Base-by-base conservation (phyloP, 2,888 invertebrate species). In the Lacanobia wlatinum region DNA sequence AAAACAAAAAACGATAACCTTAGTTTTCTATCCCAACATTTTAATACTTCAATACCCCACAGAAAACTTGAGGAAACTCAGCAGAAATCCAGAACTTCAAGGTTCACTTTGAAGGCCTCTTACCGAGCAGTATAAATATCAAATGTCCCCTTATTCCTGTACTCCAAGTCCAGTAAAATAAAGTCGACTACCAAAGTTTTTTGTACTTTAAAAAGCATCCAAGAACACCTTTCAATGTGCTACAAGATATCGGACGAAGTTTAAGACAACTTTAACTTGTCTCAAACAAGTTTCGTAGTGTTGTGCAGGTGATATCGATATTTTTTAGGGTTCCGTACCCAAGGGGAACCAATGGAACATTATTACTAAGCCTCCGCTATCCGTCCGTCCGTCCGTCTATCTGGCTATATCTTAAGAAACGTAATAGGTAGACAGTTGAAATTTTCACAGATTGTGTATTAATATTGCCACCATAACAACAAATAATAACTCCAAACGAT, bases 261-360 rank as follows among this genome's bases (percentile, higher is more conserved):
- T 90, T 84, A 88, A 88, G 87, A 88, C 87, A 90, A 90, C 89
- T 91, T 89, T 82, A 90, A 89, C 88, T 90, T 86, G 80, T 85
- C 74, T 61, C 74, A 77, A 84, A 80, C 84, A 82, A 85, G 86
- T 86, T 89, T 73, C 52, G 23, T 84, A 90, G 90, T 84, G 88
- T 76, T 83, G 89, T 61, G 46, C 18, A n/a, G 62, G 62, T 70
- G 23, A 40, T 78, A 63, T 84, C 86, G 87, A 85, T 52, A 78
- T 55, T 53, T 1, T 28, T 28, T 28, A 28, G 28, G 28, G 28
- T 28, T 28, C 3, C 28, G 28, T 28, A 28, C 28, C 28, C 28
- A 28, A 28, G 3, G 28, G 28, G 1, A 28, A 28, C 28, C 28
- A 28, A 28, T 28, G 28, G 28, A 28, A 28, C 3, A 1, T 3